A percentile compares a stretch with the other conserved stretches of the same genome.
Evolutionary conservation across 1,140 invertebrate species (phyloP).

Genomic region (Agrilus planipennis): DNA sequence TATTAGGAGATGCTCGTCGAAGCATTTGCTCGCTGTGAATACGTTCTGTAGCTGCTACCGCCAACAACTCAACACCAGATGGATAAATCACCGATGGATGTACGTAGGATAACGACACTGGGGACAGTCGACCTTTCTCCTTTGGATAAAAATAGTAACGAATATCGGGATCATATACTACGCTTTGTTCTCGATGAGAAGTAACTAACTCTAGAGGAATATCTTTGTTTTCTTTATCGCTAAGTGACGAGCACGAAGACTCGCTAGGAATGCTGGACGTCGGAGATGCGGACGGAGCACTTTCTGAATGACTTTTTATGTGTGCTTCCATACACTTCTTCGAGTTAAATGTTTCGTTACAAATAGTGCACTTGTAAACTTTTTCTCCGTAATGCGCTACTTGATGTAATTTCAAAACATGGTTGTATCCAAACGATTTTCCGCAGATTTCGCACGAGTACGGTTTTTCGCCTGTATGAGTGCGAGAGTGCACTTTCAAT

Average conservation of each 20-base stretch:
- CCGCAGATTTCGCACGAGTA: conserved; percentile 65
- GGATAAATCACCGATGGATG: conserved; percentile 15
- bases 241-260: conserved; percentile 28
- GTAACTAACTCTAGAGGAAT: conserved; percentile 29
- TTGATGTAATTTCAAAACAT: conserved; percentile 76
- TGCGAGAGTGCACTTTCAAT: conserved; percentile 71
- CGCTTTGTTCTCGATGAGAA: conserved; percentile 6
- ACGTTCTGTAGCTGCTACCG: conserved; percentile 28
- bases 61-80: conserved; percentile 31
- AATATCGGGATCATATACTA: conserved; percentile 25
- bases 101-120: conserved; percentile 24
- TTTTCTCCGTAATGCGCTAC: conserved; percentile 87
- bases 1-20: conserved; percentile 16
- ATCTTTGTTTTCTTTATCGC: conserved; percentile 39
- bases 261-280: conserved; percentile 27
- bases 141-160: conserved; percentile 26
- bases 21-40: conserved; percentile 14
- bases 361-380: conserved; percentile 84
- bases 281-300: conserved; percentile 35
- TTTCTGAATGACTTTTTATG: conserved; percentile 78
- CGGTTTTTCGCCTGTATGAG: conserved; percentile 72
- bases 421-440: conserved; percentile 68
- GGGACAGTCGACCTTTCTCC: conserved; percentile 18
- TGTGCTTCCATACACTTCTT: conserved; percentile 83
- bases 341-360: conserved; percentile 76